Percentiles rank a stretch among this genome's conserved stretches.
Evolutionary conservation across 2,888 invertebrate genomes (phyloP).

Genomic region (Torymus aiolomorphi): DNA sequence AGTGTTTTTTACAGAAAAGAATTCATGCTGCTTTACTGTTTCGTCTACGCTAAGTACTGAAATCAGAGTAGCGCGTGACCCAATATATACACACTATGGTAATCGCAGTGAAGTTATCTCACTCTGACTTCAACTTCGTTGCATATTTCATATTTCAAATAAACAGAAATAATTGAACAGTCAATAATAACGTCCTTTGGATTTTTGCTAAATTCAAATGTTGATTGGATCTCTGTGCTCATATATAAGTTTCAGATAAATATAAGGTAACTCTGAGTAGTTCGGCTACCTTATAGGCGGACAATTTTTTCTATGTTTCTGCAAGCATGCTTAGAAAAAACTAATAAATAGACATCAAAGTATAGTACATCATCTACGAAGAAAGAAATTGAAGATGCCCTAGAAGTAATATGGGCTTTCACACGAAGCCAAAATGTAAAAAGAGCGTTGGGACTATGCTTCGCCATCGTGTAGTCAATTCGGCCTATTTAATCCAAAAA

Average conservation of each 20-base stretch:
- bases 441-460: too few species aligned
- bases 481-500: too few species aligned
- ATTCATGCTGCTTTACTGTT: not conserved
- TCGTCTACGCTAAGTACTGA: constrained; percentile 31
- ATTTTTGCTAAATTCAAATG: not conserved
- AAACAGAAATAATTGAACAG: constrained; percentile 27
- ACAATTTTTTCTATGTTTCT: too few species aligned
- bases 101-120: constrained; percentile 33
- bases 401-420: too few species aligned
- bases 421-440: too few species aligned
- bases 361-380: too few species aligned
- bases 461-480: too few species aligned
- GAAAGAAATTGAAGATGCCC: too few species aligned
- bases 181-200: too few species aligned
- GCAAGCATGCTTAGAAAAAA: too few species aligned
- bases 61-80: constrained; percentile 48
- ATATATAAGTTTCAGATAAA: not conserved
- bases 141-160: constrained; percentile 35
- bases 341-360: too few species aligned
- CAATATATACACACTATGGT: constrained; percentile 23
- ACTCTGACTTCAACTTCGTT: constrained; percentile 35
- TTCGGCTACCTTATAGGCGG: too few species aligned
- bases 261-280: not conserved
- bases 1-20: not conserved
- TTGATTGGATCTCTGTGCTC: not conserved